Base-by-base conservation (phyloP, 2,113 vertebrate genomes). In the Sander lucioperca region DNA sequence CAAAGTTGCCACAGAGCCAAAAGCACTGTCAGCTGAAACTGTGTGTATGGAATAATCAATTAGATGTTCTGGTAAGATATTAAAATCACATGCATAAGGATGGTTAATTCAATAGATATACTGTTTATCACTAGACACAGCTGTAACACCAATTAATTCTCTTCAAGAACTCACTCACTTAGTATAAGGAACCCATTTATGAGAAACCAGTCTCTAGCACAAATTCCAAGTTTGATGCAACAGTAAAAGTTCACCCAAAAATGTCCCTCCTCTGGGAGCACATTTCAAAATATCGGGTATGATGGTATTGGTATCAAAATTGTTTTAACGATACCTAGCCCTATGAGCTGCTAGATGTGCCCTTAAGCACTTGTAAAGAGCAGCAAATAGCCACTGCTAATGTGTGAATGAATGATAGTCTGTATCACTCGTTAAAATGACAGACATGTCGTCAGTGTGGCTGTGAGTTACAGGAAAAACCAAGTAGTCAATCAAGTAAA, bases 401-500 rank as follows among this genome's bases (percentile, higher is more conserved):
- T 15, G 18, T 30, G 15, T 54, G 15, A 54, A 19, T 66, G 54
- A 3, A 74, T 25, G 15, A 33, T 21, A 16, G 21, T 25, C 47
- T 53, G 13, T 9, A 51, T 66, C 16, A 51, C 56, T 27, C 15
- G 33, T 63, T 61, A 18, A 67, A 61, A 5, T 51, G 27, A 8
- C 54, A 64, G 39, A 10, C 12, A 61, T 61, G 36, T 25, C n/a
- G n/a, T n/a, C 45, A 80, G 4, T 59, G 59, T 2, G 12, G 57
- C 69, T n/a, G 0, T n/a, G 63, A 65, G 47, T 59, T 71, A 74
- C 1, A 23, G 67, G 9, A 43, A 66, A 74, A 30, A 54, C 15
- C 14, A 67, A 74, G 77, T 7, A n/a, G 77, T 79, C 54, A 47
- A 75, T 87, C 78, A n/a, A 57, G 82, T 64, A 43, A 66, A 79